Evolutionary conservation across 2,888 invertebrate genomes (phyloP), one percentile per base, ranked within the genome.

Genomic region (Globia sparganii): DNA sequence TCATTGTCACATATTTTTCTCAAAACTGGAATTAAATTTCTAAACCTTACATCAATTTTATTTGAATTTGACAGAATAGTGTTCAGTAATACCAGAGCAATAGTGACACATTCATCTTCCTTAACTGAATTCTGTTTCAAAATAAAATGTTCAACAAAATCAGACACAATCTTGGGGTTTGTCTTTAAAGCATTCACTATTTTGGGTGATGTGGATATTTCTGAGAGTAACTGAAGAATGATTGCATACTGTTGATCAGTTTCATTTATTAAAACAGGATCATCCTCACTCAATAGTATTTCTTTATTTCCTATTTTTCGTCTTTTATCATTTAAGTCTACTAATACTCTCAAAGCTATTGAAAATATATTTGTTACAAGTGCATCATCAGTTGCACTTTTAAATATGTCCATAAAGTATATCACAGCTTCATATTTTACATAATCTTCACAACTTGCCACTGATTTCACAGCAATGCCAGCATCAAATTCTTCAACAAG

Each of bases 201-300:
- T 88, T 94, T 94, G 73, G 95, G 93, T 81, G 94, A 94, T 76
- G 94, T 94, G 4, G 97, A 93, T 89, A 97, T 93, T 87, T 96
- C 95, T 76, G 97, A 95, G 37, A 97, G 92, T 62, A 97, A 84
- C 76, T 97, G 96, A 58, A 97, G 95, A 77, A 97, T 94, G 6
- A 93, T 89, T 43, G 96, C 90, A 91, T 97, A 97, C 70, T 95
- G 92, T 83, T 93, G 91, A 92, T 96, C 93, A 80, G 88, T 81
- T 77, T 91, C 88, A 88, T 91, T 88, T 31, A 96, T 80, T 15
- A 94, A 68, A 58, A 92, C 85, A 21, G 93, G 90, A 74, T 96
- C 93, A 77, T 95, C 94, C 90, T 97, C 96, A 62, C 90, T 81
- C n/a, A 96, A 86, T 61, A 96, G 87, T 53, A 93, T 90, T 74